Base-by-base conservation (phyloP, 2,113 vertebrate species). In the Lamprologus callipterus region DNA sequence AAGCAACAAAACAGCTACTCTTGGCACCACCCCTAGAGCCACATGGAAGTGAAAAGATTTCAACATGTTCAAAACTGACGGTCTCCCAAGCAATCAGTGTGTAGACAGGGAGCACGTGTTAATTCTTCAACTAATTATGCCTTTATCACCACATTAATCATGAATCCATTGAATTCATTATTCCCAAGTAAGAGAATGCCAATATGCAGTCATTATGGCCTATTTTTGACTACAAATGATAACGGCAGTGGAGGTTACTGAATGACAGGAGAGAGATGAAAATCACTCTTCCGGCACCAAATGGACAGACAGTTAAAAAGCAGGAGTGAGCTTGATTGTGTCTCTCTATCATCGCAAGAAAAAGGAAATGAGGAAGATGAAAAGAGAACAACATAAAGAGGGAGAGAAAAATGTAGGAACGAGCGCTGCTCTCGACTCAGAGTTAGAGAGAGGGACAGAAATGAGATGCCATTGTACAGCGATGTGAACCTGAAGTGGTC, bases 231-330 rank as follows among this genome's bases (percentile, higher is more conserved):
- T 8, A 85, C 51, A 78, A 85, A 85, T 85, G 75, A 90, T 65
- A 90, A 89, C 68, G 54, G 90, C 65, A 23, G 73, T n/a, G 0
- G 58, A 70, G 80, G 79, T 23, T 58, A 85, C 8, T 49, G 73
- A 86, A 80, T 21, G 83, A 65, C 68, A 37, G 23, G 86, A 80
- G 60, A 81, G 80, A 84, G 90, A 93, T 70, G 37, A 92, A 78
- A 90, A 91, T 85, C 92, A 86, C 91, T 90, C 91, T 92, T 83
- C 85, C 82, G 4, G 49, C 84, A 40, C 17, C 45, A 63, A 92
- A 91, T 90, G 83, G 88, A 81, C 85, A 65, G 75, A 14, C n/a
- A 70, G 87, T n/a, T 82, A 26, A 70, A 51, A 87, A 83, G 54
- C 16, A 75, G 54, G 78, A 81, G 84, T n/a, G 78, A 26, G n/a